phyloP scores from a whole-genome alignment of 1,140 invertebrate genomes.

The Tribolium madens region DNA sequence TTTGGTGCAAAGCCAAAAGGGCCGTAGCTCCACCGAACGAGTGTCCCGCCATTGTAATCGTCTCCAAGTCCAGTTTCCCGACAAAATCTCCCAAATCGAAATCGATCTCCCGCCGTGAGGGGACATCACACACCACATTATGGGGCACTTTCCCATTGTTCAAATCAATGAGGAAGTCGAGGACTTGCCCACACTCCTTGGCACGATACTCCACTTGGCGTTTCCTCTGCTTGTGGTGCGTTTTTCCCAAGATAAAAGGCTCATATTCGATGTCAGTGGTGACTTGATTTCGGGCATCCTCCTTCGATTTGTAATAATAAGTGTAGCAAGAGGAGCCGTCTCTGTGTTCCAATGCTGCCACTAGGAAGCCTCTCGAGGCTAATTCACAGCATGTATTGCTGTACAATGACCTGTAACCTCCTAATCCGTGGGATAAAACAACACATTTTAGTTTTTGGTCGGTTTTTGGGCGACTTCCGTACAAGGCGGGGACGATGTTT shows the following conservation, averaged over 20 bases:
- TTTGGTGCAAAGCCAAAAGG: constrained; percentile 69
- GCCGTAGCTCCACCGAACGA: constrained; percentile 78
- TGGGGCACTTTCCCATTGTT: constrained; percentile 69
- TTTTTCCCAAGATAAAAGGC: constrained; percentile 60
- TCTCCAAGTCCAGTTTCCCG: constrained; percentile 70
- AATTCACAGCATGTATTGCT: constrained; percentile 72
- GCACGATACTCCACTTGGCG: constrained; percentile 68
- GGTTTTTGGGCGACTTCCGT: constrained; percentile 65
- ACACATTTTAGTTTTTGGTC: constrained; percentile 70
- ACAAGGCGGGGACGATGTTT: constrained; percentile 70
- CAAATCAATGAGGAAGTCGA: constrained; percentile 70
- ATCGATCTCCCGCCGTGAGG: constrained; percentile 37
- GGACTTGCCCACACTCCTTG: constrained; percentile 69
- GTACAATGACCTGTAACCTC: constrained; percentile 73
- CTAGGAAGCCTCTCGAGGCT: constrained; percentile 76
- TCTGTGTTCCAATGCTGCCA: constrained; percentile 75
- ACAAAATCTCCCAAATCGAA: constrained; percentile 64
- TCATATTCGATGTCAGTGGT: constrained; percentile 61
- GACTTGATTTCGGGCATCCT: constrained; percentile 60
- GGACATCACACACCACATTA: constrained; percentile 68
- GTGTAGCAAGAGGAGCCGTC: constrained; percentile 71
- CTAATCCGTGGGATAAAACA: constrained; percentile 78
- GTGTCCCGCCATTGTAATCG: constrained; percentile 73
- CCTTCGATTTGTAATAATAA: constrained; percentile 66
- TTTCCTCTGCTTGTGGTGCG: constrained; percentile 63